Percentiles rank a stretch among this genome's conserved stretches.
These are phyloP conservation scores for Platycheirus rosarum DNA, from an alignment of 2,888 invertebrate genomes.

Conservation along the genomic window DNA sequence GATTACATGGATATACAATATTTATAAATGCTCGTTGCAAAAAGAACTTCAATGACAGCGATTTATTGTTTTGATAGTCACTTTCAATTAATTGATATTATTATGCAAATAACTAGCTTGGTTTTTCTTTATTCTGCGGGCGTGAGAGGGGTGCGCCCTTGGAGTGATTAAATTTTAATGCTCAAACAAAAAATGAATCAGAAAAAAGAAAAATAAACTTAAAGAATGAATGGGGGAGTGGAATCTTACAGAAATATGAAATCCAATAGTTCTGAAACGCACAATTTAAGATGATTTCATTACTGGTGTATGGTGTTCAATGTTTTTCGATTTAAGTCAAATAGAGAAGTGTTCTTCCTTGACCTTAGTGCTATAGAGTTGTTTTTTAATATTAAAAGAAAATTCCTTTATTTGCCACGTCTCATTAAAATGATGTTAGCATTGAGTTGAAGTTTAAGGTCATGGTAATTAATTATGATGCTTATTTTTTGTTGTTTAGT, in stretches of 20 bases:
- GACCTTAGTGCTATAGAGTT: neutral
- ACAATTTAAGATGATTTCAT: too few species aligned
- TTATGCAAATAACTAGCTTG: neutral
- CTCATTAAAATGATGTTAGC: conserved; percentile 22
- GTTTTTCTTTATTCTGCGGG: neutral
- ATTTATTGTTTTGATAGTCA: neutral
- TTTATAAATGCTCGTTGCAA: neutral
- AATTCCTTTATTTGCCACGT: conserved; percentile 5
- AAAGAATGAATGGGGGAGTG: neutral
- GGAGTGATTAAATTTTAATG: neutral
- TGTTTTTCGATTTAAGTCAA: neutral
- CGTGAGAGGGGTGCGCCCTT: neutral
- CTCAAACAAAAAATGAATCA: neutral
- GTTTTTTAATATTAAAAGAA: neutral
- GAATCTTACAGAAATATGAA: neutral
- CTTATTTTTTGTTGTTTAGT: neutral
- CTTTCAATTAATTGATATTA: neutral
- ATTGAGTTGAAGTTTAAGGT: conserved; percentile 27
- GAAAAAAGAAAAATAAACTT: neutral
- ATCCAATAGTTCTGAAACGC: neutral
- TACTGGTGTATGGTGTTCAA: too few species aligned
- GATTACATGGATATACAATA: neutral
- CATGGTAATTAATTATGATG: conserved; percentile 21
- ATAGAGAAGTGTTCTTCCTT: conserved; percentile 3
- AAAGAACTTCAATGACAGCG: neutral